Evolutionary conservation across 2,888 invertebrate species (phyloP).

Genomic region (Stenoptilia bipunctidactyla): DNA sequence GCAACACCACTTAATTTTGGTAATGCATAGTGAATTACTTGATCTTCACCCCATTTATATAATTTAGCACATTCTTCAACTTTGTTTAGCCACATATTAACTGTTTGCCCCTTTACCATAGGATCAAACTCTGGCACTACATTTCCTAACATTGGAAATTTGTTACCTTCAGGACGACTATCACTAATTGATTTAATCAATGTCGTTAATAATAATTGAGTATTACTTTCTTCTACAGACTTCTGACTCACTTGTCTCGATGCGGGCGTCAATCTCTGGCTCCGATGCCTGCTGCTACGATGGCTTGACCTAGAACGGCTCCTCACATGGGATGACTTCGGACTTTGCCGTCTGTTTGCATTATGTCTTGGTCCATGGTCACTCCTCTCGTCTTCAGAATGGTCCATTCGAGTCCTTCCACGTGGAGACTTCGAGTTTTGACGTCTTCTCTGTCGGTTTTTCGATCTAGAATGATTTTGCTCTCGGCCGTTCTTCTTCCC

Average conservation of each 20-base stretch:
- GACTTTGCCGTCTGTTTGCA: not conserved
- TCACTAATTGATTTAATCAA: constrained; percentile 1
- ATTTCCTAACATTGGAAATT: constrained; percentile 12
- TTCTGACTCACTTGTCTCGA: not conserved
- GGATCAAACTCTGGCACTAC: constrained; percentile 13
- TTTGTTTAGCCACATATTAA: constrained; percentile 10
- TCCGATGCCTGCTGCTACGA: too few species aligned
- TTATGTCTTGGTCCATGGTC: not conserved
- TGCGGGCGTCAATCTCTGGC: not conserved
- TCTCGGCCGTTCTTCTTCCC: not conserved
- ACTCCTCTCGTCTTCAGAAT: too few species aligned
- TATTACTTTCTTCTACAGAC: not conserved
- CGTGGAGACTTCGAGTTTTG: not conserved
- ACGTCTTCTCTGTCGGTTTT: not conserved
- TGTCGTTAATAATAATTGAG: not conserved
- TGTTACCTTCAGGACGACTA: constrained; percentile 7
- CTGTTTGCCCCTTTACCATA: constrained; percentile 12
- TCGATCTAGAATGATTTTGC: not conserved
- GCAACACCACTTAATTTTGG: constrained; percentile 12
- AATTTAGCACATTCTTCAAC: constrained; percentile 11
- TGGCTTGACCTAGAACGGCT: not conserved
- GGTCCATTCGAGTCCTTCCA: not conserved
- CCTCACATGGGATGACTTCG: not conserved
- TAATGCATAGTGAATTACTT: constrained; percentile 13
- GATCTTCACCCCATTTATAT: constrained; percentile 9